phyloP scores from a whole-genome alignment of 1,140 invertebrate genomes.

The Campoletis sonorensis region DNA sequence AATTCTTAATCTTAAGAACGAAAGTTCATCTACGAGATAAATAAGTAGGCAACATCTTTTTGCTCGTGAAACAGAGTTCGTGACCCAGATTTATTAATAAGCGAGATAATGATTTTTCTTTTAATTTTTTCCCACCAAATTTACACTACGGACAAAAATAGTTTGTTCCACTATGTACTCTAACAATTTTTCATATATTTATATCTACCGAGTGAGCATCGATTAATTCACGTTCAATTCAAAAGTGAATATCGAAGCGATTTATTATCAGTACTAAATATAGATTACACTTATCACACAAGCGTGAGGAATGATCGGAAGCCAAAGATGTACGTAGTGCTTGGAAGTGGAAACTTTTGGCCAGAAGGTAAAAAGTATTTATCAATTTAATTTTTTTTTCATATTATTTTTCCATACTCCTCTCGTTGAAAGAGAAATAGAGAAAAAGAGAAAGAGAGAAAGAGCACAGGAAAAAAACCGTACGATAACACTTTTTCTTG shows the following conservation, averaged over 20 bases:
- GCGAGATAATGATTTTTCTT: too few species aligned
- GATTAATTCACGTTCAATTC: neutral
- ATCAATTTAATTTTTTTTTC: neutral
- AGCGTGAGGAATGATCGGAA: neutral
- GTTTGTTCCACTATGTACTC: too few species aligned
- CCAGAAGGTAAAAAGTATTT: constrained; percentile 13
- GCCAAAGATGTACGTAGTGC: neutral
- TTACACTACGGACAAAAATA: too few species aligned
- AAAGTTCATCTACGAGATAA: too few species aligned
- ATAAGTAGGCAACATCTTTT: too few species aligned
- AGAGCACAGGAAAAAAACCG: neutral
- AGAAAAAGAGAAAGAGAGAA: too few species aligned
- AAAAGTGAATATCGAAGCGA: neutral
- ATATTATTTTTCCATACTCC: neutral
- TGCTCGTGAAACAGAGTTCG: too few species aligned
- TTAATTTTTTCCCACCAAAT: too few species aligned
- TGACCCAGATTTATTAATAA: too few species aligned
- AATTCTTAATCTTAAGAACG: too few species aligned
- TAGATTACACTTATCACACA: constrained; percentile 8
- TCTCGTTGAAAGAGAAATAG: neutral
- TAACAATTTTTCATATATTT: neutral
- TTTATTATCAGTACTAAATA: constrained; percentile 14
- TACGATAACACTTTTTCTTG: constrained; percentile 6
- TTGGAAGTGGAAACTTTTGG: constrained; percentile 13
- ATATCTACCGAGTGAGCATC: neutral